Percentiles rank a stretch among this genome's conserved stretches.
phyloP scores from a whole-genome alignment of 2,113 vertebrate genomes.

The Caranx melampygus region DNA sequence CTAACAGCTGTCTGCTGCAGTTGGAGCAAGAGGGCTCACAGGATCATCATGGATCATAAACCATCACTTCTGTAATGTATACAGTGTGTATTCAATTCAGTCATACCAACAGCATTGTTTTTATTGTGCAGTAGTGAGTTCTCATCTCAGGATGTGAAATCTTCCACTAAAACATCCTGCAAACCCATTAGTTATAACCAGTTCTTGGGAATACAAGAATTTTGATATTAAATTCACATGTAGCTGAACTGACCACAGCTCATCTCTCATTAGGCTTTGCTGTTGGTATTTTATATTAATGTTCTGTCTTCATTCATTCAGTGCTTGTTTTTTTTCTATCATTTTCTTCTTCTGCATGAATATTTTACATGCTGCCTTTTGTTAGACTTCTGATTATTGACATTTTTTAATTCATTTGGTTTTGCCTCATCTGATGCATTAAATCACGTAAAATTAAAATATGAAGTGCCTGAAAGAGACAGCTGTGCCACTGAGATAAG shows the following conservation, averaged over 20 bases:
- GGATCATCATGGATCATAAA: constrained; percentile 12
- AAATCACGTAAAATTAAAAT: constrained; percentile 16
- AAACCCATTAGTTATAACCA: constrained; percentile 23
- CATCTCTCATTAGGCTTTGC: constrained; percentile 4
- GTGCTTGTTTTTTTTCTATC: not conserved
- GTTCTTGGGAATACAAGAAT: constrained; percentile 20
- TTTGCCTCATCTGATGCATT: constrained; percentile 33
- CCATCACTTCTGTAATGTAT: not conserved
- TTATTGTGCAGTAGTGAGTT: constrained; percentile 3
- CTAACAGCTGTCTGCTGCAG: constrained; percentile 36
- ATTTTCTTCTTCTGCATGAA: constrained; percentile 10
- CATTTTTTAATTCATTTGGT: constrained; percentile 20
- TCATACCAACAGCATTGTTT: constrained; percentile 14
- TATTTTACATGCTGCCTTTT: constrained; percentile 3
- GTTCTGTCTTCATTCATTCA: constrained; percentile 16
- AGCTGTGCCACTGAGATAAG: constrained; percentile 11
- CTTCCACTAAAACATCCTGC: not conserved
- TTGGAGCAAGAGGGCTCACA: constrained; percentile 18
- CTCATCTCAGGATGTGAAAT: constrained; percentile 31
- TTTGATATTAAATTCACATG: constrained; percentile 19
- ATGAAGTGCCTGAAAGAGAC: constrained; percentile 28
- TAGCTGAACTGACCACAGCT: constrained; percentile 28
- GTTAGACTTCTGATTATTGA: constrained; percentile 27
- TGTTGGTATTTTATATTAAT: constrained; percentile 27
- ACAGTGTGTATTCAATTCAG: constrained; percentile 6